A percentile compares a stretch with the other conserved stretches of the same genome.
Conservation (phyloP, 2,888 invertebrate genomes). For the Caenorhabditis becei region DNA sequence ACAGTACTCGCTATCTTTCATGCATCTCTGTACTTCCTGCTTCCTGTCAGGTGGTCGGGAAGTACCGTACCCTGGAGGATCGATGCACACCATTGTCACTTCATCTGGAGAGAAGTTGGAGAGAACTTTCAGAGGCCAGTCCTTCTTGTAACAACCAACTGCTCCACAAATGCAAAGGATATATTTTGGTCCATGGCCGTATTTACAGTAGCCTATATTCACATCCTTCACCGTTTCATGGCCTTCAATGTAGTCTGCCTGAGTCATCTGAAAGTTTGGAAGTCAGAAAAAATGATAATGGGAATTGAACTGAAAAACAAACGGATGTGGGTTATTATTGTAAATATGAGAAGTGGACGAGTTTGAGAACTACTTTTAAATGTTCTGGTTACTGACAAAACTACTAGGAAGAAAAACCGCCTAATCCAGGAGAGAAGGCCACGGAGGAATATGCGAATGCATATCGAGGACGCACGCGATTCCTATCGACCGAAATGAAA, state of each 20-base stretch:
- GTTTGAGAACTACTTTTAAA: too few relatives aligned
- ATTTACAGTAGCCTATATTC: constrained; percentile 70
- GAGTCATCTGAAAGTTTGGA: constrained; percentile 35
- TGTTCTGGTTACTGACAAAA: too few relatives aligned
- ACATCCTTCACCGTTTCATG: constrained; percentile 63
- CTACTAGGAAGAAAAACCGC: too few relatives aligned
- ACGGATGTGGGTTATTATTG: too few relatives aligned
- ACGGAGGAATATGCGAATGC: background rate
- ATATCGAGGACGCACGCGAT: constrained; percentile 1
- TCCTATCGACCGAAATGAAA: constrained; percentile 6
- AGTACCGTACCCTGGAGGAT: constrained; percentile 79
- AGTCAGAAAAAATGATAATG: background rate
- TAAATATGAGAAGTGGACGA: too few relatives aligned
- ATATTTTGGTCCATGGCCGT: constrained; percentile 69
- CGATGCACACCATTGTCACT: constrained; percentile 79
- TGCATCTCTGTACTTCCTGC: constrained; percentile 79
- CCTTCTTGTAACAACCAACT: constrained; percentile 78
- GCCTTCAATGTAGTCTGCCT: constrained; percentile 48
- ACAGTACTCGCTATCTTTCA: constrained; percentile 78
- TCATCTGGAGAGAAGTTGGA: constrained; percentile 76
- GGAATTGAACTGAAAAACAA: background rate
- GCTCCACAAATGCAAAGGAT: constrained; percentile 73
- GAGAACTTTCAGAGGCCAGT: constrained; percentile 77
- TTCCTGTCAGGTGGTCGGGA: constrained; percentile 77
- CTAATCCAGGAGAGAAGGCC: background rate